Conservation (phyloP, 64 coral and sea anemone genomes). For the Montipora sp. region DNA sequence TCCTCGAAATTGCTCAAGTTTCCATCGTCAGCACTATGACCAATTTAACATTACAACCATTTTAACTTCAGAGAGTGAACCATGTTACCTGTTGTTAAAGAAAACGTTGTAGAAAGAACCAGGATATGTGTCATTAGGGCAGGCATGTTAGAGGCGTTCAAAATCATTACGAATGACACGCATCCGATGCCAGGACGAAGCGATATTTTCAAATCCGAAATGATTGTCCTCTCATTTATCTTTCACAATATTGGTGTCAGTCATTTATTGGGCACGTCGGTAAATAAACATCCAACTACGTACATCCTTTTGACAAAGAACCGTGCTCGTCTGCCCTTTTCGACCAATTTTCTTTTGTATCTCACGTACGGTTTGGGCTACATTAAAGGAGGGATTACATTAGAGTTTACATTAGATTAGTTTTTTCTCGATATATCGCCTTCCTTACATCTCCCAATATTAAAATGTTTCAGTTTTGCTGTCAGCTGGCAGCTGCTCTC, state of each 20-base stretch:
- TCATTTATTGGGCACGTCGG: background rate
- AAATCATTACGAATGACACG: background rate
- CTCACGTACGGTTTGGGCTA: background rate
- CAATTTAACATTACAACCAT: background rate
- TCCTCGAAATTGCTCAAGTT: too few relatives aligned
- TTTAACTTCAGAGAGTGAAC: background rate
- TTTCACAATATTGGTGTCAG: background rate
- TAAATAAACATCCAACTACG: conserved; percentile 17
- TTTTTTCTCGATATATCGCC: background rate
- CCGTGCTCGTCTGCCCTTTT: background rate
- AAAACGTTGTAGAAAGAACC: background rate
- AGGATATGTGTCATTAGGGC: background rate
- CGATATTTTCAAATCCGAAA: background rate
- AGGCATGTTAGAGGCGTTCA: background rate
- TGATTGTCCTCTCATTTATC: conserved; percentile 13
- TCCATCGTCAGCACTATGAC: background rate
- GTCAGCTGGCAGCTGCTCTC: background rate
- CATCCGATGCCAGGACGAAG: background rate
- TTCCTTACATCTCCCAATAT: background rate
- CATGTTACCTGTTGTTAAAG: background rate
- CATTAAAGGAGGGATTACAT: too few relatives aligned
- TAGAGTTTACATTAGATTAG: too few relatives aligned
- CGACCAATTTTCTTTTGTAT: background rate
- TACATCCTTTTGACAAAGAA: background rate
- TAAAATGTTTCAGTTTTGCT: background rate